These are phyloP conservation scores for Hyles euphorbiae DNA, from an alignment of 1,140 invertebrate genomes.

Conservation along the genomic window DNA sequence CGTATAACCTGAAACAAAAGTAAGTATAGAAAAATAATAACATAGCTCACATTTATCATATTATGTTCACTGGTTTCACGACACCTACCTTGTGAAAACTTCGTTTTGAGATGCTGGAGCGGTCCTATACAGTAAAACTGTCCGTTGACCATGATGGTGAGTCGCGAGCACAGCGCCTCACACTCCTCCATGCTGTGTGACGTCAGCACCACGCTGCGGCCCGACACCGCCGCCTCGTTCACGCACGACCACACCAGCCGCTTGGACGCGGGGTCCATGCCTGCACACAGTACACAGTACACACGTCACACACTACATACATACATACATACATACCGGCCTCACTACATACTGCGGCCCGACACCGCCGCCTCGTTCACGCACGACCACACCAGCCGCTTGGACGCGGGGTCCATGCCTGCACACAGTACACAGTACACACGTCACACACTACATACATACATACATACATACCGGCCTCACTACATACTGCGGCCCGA, in stretches of 20 bases:
- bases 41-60: neutral
- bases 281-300: constrained; percentile 39
- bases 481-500: too few relatives aligned
- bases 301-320: too few relatives aligned
- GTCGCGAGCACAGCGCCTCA: constrained; percentile 88
- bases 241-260: constrained; percentile 83
- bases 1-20: constrained; percentile 63
- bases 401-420: constrained; percentile 15
- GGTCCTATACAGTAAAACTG: constrained; percentile 84
- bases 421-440: too few relatives aligned
- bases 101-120: constrained; percentile 82
- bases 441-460: too few relatives aligned
- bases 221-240: constrained; percentile 76
- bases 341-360: constrained; percentile 78
- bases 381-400: constrained; percentile 58
- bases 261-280: constrained; percentile 90
- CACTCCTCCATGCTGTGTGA: constrained; percentile 93
- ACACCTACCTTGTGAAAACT: constrained; percentile 76
- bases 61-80: neutral
- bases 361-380: constrained; percentile 74
- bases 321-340: too few relatives aligned
- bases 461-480: too few relatives aligned
- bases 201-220: constrained; percentile 85
- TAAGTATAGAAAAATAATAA: constrained; percentile 4
- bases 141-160: constrained; percentile 93